Evolutionary conservation across 2,113 vertebrate species (phyloP).

Genomic region (Cariama cristata): DNA sequence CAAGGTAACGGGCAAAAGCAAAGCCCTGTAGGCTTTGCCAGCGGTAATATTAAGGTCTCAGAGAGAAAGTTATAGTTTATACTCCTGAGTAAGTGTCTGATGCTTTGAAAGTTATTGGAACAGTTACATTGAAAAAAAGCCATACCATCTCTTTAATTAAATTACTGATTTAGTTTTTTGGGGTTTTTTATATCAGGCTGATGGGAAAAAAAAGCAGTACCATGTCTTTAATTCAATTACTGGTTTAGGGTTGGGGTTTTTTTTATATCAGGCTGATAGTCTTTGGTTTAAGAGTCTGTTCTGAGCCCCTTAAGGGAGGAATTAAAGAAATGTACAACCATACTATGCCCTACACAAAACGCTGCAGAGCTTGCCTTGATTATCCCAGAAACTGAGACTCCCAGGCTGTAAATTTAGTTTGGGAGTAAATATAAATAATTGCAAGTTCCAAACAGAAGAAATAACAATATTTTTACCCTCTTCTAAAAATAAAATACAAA

Average conservation of each 20-base stretch:
- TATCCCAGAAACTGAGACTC: background rate
- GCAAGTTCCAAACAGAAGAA: background rate
- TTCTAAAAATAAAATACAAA: background rate
- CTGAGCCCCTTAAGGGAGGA: background rate
- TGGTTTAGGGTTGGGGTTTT: background rate
- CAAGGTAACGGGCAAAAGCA: slow-evolving; percentile 81
- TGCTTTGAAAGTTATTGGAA: background rate
- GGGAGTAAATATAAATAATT: background rate
- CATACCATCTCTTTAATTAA: background rate
- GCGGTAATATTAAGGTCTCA: background rate
- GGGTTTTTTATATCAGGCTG: background rate
- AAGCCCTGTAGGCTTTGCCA: background rate
- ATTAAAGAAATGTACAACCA: background rate
- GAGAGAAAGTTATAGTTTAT: background rate
- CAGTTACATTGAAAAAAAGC: background rate
- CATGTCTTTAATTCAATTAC: background rate
- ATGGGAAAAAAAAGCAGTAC: background rate
- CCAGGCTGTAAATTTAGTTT: background rate
- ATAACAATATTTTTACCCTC: background rate
- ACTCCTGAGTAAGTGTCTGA: background rate
- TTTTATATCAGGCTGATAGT: background rate
- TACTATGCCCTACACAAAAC: rapidly evolving
- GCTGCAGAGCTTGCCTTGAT: background rate
- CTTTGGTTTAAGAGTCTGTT: background rate
- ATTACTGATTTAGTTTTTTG: background rate